Percentiles rank a stretch among this genome's conserved stretches.
Evolutionary conservation across 2,113 vertebrate genomes (phyloP).

Genomic region (Anseranas semipalmata): DNA sequence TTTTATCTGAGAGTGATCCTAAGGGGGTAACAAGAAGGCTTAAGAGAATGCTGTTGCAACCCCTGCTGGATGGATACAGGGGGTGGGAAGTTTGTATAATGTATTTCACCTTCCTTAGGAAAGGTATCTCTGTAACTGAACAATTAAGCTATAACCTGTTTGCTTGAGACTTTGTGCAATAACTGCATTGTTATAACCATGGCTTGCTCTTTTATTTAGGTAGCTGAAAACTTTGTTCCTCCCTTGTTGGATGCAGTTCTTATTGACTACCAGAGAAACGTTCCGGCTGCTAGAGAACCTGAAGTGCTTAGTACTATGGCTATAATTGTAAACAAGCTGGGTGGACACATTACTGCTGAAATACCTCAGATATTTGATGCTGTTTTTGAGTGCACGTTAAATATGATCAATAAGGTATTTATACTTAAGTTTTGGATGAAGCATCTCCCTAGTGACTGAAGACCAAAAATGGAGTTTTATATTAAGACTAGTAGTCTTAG

Average conservation of each 20-base stretch:
- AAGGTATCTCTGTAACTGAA: background rate
- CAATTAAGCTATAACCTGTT: background rate
- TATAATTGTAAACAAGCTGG: conserved; percentile 98
- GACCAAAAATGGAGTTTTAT: background rate
- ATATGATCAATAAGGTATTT: conserved; percentile 99
- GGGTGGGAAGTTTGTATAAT: background rate
- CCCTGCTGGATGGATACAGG: background rate
- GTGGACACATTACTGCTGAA: conserved; percentile 96
- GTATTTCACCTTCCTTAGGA: background rate
- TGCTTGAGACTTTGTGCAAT: background rate
- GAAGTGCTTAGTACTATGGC: conserved; percentile 99
- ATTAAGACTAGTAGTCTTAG: background rate
- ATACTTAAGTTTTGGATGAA: background rate
- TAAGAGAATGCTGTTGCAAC: background rate
- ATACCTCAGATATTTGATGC: conserved; percentile 99
- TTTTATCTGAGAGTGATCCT: background rate
- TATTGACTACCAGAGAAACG: conserved; percentile 98
- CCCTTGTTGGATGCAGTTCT: conserved; percentile 97
- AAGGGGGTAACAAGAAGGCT: background rate
- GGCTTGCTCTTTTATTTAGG: conserved; percentile 76
- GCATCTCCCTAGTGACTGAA: background rate
- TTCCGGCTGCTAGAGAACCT: conserved; percentile 95
- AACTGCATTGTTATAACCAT: background rate
- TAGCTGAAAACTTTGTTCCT: conserved; percentile 98
- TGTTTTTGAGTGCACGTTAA: conserved; percentile 98